phyloP scores from a whole-genome alignment of 2,888 invertebrate genomes.

The Pegoplata infirma region DNA sequence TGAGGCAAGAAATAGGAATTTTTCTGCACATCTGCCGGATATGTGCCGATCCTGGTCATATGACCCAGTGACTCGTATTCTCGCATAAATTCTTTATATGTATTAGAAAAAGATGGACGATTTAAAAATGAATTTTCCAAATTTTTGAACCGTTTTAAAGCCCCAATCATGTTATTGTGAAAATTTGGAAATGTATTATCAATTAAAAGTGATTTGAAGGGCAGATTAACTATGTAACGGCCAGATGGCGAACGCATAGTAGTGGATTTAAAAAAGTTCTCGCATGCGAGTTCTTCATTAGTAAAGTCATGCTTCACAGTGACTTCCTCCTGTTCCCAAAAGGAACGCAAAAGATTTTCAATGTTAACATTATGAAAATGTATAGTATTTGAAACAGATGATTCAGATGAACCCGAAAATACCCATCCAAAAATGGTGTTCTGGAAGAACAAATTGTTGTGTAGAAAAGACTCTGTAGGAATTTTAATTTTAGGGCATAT shows the following conservation, averaged over 20 bases:
- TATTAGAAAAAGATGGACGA: constrained; percentile 8
- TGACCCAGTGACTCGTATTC: constrained; percentile 24
- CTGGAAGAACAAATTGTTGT: neutral
- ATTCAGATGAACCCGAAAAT: neutral
- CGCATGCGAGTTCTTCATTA: constrained; percentile 13
- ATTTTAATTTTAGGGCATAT: constrained; percentile 12
- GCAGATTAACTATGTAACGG: constrained; percentile 25
- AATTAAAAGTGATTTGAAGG: constrained; percentile 23
- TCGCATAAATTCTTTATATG: constrained; percentile 26
- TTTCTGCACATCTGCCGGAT: neutral
- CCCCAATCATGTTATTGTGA: constrained; percentile 20
- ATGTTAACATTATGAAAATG: constrained; percentile 7
- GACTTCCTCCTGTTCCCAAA: constrained; percentile 25
- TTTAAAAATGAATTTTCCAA: constrained; percentile 25
- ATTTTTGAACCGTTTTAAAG: constrained; percentile 28
- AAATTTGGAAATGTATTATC: constrained; percentile 1
- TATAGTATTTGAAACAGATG: neutral
- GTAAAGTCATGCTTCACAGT: neutral
- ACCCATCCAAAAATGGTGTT: too few species aligned
- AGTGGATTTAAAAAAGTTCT: constrained; percentile 10
- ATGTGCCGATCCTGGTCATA: constrained; percentile 2
- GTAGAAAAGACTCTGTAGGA: constrained; percentile 1
- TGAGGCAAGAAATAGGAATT: neutral
- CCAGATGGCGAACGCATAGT: neutral
- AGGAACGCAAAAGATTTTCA: neutral